Base-by-base conservation (phyloP, 2,113 vertebrate genomes). In the Notothenia rossii region DNA sequence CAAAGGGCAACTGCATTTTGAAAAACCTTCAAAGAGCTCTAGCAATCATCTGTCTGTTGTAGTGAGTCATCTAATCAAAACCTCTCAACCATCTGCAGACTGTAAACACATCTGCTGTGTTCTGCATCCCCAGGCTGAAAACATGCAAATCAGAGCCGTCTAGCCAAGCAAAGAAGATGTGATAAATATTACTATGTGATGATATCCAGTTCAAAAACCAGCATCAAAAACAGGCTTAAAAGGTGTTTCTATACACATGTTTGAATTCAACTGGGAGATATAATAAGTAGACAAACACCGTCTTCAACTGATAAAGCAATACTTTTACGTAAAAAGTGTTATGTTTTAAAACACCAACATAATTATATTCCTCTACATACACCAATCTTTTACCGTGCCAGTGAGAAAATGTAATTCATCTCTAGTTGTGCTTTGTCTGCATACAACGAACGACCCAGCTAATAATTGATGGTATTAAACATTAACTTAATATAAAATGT, bases 1-100 rank as follows among this genome's bases (percentile, higher is more conserved):
- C 3, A 64, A 8, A 4, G 17, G 72, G 75, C 75, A 74, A 84
- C 65, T 93, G 9, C 45, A 65, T n/a, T 43, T 43, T 45, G 20
- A 18, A 49, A 67, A 17, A 3, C 12, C 12, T 59, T 48, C 7
- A 59, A 50, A 77, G 22, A 40, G 45, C 33, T 14, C 10, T 1
- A 60, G 36, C 54, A 54, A 58, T 61, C 33, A 0, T 56, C 10
- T 10, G 25, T 45, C 50, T 66, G 59, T 17, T 12, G 5, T 67
- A 7, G 36, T 22, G 43, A 46, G n/a, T 14, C 11, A 0, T 29
- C 33, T 36, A 43, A 4, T 53, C 20, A 68, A 36, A 68, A 55
- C 49, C 14, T 60, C 48, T 40, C 53, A 84, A 49, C 77, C 2
- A 46, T 77, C 69, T 74, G 22, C 65, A 70, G 49, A 61, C 40